Conservation (phyloP, 2,888 invertebrate species). For the Panzeria rudis region DNA sequence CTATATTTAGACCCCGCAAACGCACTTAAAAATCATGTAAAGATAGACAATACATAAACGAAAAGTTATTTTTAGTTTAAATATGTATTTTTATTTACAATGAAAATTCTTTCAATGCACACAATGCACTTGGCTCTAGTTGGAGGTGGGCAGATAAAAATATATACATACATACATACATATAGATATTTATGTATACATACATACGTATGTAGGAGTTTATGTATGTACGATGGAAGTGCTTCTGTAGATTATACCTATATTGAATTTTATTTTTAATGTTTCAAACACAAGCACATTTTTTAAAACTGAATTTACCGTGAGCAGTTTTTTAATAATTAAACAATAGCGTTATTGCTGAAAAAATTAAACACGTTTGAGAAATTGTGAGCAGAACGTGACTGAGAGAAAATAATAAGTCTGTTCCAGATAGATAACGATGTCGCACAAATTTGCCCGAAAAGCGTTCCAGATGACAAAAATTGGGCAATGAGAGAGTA, state of each 20-base stretch:
- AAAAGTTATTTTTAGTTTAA: slow-evolving; percentile 53
- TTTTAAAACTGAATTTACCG: slow-evolving; percentile 48
- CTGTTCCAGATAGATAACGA: too few species aligned
- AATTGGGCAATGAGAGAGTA: too few species aligned
- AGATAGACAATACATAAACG: not conserved
- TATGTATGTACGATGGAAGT: slow-evolving; percentile 16
- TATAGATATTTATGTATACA: too few species aligned
- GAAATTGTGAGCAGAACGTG: slow-evolving; percentile 38
- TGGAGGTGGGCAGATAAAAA: slow-evolving; percentile 31
- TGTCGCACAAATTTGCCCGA: too few species aligned
- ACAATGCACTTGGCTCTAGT: slow-evolving; percentile 1
- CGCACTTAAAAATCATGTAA: slow-evolving; percentile 6
- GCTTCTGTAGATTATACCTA: slow-evolving; percentile 10
- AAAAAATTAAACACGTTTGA: slow-evolving; percentile 15
- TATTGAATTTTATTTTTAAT: slow-evolving; percentile 22
- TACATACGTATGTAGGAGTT: too few species aligned
- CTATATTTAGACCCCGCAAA: not conserved
- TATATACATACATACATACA: not conserved
- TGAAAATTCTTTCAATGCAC: slow-evolving; percentile 39
- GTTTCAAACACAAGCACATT: slow-evolving; percentile 34
- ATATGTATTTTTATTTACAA: slow-evolving; percentile 38
- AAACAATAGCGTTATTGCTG: slow-evolving; percentile 4
- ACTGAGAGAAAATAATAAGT: slow-evolving; percentile 10
- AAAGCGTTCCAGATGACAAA: too few species aligned
- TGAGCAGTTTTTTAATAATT: slow-evolving; percentile 39